A percentile compares a stretch with the other conserved stretches of the same genome.
Conservation (phyloP, 2,797 vertebrate species). For the Aselliscus stoliczkanus region DNA sequence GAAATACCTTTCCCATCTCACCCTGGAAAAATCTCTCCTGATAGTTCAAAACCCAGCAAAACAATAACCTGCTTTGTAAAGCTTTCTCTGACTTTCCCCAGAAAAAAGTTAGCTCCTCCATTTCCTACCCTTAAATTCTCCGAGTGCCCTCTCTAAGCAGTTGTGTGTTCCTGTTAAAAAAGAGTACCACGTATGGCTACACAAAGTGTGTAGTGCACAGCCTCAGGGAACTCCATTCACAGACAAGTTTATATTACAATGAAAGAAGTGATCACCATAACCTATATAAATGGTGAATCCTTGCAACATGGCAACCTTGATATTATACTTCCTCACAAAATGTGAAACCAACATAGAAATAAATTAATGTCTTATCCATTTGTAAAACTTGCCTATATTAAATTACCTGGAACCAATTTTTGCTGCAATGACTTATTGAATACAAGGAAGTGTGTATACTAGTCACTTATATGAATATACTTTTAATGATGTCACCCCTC, state of each 20-base stretch:
- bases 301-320: neutral
- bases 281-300: neutral
- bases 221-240: neutral
- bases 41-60: neutral
- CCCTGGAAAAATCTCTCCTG: neutral
- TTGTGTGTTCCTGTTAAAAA: neutral
- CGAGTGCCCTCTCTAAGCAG: neutral
- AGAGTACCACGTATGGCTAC: neutral
- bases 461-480: neutral
- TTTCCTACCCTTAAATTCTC: neutral
- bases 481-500: neutral
- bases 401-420: neutral
- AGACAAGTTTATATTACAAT: neutral
- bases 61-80: neutral
- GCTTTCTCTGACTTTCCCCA: neutral
- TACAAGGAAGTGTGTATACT: neutral
- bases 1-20: neutral
- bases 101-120: neutral
- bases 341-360: neutral
- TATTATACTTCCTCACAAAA: neutral
- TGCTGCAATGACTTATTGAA: neutral
- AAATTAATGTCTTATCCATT: neutral
- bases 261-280: neutral
- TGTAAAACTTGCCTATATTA: neutral
- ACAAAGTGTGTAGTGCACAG: neutral